Base-by-base conservation (phyloP, 2,797 vertebrate species). In the Acanthiza pusilla region DNA sequence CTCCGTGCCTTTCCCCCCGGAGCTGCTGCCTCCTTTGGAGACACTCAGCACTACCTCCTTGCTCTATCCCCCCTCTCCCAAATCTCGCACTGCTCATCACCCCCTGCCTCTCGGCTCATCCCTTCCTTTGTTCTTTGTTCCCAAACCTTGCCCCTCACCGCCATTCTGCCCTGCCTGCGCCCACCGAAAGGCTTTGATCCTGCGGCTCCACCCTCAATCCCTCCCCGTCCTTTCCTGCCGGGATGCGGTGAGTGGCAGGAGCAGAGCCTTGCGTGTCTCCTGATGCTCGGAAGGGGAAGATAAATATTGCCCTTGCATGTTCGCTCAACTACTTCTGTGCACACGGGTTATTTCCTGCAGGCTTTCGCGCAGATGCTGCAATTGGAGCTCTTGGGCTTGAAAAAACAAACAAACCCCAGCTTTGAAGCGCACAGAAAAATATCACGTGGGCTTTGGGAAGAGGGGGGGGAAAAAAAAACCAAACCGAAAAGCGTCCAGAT, bases 371-470 rank as follows among this genome's bases (percentile, higher is more conserved):
- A 91, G 93, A 87, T 85, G 92, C 89, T 94, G 94, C 17, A 78
- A 60, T 54, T 11, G 83, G 66, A 94, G 88, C 77, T 86, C 75
- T 92, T 40, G 76, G 62, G 11, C 84, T 94, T 82, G 80, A 43
- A 72, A 70, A 96, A 94, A 90, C 75, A 95, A 95, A 95, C 74
- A 88, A 93, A 61, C 22, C 45, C 14, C 68, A 2, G 91, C 94
- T 96, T 95, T 89, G 93, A 94, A 96, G 82, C 53, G 2, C 57
- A 1, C 13, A 67, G 61, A 57, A 95, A 93, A 92, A 93, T 82
- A 94, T 10, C 87, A 53, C 45, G 32, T 91, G 94, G 81, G 81
- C 42, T 93, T 92, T n/a, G 80, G 73, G 80, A 82, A 85, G 62
- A 47, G 34, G 3, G 4, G 2, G 3, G 18, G 9, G 1, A 1